phyloP scores from a whole-genome alignment of 2,113 vertebrate species.

The Istiophorus platypterus region DNA sequence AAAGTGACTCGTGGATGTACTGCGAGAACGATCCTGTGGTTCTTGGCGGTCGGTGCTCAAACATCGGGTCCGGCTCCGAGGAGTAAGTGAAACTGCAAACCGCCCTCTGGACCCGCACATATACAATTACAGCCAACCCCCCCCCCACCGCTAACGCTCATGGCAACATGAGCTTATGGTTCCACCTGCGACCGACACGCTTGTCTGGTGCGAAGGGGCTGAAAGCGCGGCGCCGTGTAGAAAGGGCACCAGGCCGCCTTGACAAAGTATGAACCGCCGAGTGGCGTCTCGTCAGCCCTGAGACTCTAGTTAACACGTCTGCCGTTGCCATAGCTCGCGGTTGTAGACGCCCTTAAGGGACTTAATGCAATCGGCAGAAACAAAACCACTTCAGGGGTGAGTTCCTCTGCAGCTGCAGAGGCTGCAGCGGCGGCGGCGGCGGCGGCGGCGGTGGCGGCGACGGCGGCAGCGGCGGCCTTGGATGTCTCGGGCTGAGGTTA shows the following conservation, averaged over 20 bases:
- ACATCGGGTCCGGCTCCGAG: conserved; percentile 13
- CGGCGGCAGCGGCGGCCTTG: conserved; percentile 7
- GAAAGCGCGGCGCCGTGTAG: neutral
- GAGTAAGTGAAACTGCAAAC: neutral
- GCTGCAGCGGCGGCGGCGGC: conserved; percentile 15
- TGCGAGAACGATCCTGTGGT: neutral
- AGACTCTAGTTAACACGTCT: conserved; percentile 62
- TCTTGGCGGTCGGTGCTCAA: neutral
- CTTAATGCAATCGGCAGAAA: conserved; percentile 53
- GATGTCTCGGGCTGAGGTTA: conserved; percentile 16
- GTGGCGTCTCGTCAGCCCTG: conserved; percentile 3
- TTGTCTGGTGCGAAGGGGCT: neutral
- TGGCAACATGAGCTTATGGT: neutral
- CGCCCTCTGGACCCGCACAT: neutral
- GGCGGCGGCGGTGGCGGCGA: too few species aligned
- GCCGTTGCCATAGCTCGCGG: conserved; percentile 58
- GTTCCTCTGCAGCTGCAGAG: conserved; percentile 25
- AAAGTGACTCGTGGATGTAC: neutral
- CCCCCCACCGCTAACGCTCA: neutral
- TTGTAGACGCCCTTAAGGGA: conserved; percentile 60
- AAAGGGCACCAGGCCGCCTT: conserved; percentile 52
- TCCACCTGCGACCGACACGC: conserved; percentile 32
- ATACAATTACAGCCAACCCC: neutral
- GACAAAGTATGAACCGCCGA: conserved; percentile 46
- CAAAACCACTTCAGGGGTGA: conserved; percentile 39